A percentile compares a stretch with the other conserved stretches of the same genome.
Conservation (phyloP, 2,888 invertebrate genomes). For the Eledone cirrhosa region DNA sequence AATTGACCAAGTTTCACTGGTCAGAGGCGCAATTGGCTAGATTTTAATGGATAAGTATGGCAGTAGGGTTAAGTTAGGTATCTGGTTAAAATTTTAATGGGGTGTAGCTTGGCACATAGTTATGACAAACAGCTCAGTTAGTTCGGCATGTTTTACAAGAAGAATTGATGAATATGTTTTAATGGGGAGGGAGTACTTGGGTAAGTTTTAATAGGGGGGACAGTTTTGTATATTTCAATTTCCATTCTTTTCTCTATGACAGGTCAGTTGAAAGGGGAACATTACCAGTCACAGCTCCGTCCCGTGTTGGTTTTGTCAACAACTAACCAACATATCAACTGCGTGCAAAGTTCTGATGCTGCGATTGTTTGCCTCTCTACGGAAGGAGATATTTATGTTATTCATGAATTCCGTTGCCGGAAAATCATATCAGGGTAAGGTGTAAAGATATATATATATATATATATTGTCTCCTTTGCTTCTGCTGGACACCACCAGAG, state of each 20-base stretch:
- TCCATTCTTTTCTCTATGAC: constrained; percentile 21
- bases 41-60: too few species aligned
- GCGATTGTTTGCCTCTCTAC: constrained; percentile 76
- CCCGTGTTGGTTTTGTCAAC: constrained; percentile 58
- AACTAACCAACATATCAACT: constrained; percentile 68
- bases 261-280: constrained; percentile 71
- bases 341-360: constrained; percentile 75
- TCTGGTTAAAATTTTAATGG: too few species aligned
- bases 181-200: too few species aligned
- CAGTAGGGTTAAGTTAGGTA: too few species aligned
- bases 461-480: not conserved
- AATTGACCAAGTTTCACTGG: too few species aligned
- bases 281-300: constrained; percentile 60
- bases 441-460: not conserved
- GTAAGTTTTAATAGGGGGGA: too few species aligned
- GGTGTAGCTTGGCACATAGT: too few species aligned
- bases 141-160: too few species aligned
- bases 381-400: constrained; percentile 76
- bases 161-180: too few species aligned
- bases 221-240: not conserved
- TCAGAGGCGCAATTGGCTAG: too few species aligned
- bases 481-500: too few species aligned
- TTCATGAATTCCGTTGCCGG: constrained; percentile 77
- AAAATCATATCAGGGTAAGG: constrained; percentile 74
- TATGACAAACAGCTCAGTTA: too few species aligned